Evolutionary conservation across 2,888 invertebrate species (phyloP).

Genomic region (Ochropacha duplaris): DNA sequence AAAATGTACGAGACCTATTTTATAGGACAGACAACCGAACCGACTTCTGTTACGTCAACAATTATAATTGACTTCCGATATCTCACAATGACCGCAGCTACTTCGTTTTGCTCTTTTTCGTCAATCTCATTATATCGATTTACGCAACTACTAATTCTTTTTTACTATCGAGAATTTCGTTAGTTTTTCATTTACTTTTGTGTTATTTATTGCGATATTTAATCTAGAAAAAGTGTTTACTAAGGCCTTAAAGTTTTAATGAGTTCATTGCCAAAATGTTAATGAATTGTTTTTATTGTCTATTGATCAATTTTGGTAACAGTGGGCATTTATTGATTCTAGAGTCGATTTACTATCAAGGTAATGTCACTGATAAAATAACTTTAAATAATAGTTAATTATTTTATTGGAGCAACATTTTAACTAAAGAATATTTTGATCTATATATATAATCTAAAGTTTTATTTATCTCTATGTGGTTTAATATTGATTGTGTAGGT

Average conservation of each 20-base stretch:
- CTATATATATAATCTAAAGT: too few species aligned
- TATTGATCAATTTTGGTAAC: not conserved
- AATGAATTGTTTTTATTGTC: constrained; percentile 6
- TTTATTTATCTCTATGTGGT: too few species aligned
- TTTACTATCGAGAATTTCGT: constrained; percentile 19
- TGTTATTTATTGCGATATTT: constrained; percentile 23
- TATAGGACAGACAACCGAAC: not conserved
- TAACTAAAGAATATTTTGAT: too few species aligned
- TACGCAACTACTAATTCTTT: constrained; percentile 30
- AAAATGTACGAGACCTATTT: not conserved
- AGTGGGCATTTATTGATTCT: not conserved
- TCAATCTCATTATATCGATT: constrained; percentile 33
- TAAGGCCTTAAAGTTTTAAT: constrained; percentile 21
- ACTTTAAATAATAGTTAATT: too few species aligned
- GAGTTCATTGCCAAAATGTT: constrained; percentile 37
- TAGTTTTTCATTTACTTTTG: constrained; percentile 15
- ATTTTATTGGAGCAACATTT: too few species aligned
- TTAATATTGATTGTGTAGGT: too few species aligned
- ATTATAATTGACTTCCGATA: constrained; percentile 3
- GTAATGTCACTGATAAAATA: too few species aligned
- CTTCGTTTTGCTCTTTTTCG: constrained; percentile 16
- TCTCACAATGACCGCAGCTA: not conserved
- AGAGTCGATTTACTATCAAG: too few species aligned
- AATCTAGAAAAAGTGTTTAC: constrained; percentile 19
- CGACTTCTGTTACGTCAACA: not conserved